A percentile compares a stretch with the other conserved stretches of the same genome.
Evolutionary conservation across 2,113 vertebrate genomes (phyloP).

Genomic region (Bubo bubo): DNA sequence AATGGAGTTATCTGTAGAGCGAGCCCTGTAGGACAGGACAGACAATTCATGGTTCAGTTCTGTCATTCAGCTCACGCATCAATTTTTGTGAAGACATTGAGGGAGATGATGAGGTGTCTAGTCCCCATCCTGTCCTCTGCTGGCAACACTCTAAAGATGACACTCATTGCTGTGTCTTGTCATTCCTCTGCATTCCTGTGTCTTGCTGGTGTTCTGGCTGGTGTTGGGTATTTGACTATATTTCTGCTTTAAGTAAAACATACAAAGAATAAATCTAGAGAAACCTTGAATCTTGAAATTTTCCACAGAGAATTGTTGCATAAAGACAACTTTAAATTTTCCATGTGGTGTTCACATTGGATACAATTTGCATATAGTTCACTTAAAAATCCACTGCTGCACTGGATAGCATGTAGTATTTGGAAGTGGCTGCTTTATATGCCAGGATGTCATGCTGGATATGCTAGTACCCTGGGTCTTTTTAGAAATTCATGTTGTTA

Average conservation of each 20-base stretch:
- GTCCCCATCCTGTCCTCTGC: not conserved
- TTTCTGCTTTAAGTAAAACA: not conserved
- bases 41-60: not conserved
- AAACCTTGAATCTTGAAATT: not conserved
- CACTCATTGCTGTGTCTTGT: rapidly evolving
- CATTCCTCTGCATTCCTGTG: not conserved
- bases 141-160: not conserved
- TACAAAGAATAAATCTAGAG: not conserved
- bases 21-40: not conserved
- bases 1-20: rapidly evolving
- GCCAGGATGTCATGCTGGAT: not conserved
- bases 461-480: not conserved
- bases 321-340: not conserved
- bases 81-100: not conserved
- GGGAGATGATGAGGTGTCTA: not conserved
- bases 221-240: not conserved
- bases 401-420: not conserved
- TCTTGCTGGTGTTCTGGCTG: not conserved
- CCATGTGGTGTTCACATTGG: not conserved
- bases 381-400: not conserved
- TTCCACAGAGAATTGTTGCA: not conserved
- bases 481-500: not conserved
- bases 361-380: not conserved
- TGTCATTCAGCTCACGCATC: not conserved
- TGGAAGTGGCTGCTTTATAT: not conserved